Conservation (phyloP, 2,113 vertebrate genomes). For the Oreochromis tanganicae region DNA sequence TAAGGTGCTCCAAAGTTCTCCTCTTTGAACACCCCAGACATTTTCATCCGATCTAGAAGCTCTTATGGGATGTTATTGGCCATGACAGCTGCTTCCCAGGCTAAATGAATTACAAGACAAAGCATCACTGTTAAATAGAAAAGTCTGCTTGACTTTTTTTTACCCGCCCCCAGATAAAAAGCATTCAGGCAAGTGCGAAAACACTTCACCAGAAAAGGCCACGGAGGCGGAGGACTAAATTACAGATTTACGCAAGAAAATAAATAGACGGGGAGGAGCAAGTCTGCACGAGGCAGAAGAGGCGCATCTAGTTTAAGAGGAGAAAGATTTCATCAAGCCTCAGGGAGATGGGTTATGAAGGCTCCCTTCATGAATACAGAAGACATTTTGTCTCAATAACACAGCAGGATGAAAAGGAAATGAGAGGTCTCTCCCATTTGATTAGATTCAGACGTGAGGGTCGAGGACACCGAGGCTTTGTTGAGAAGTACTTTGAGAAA, state of each 20-base stretch:
- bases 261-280: not conserved
- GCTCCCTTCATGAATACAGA: not conserved
- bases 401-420: not conserved
- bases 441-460: not conserved
- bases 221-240: not conserved
- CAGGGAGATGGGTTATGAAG: not conserved
- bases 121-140: not conserved
- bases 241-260: not conserved
- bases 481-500: not conserved
- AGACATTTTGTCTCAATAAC: not conserved
- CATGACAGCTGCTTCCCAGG: not conserved
- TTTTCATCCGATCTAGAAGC: not conserved
- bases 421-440: not conserved
- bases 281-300: not conserved
- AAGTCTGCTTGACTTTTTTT: not conserved
- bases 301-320: not conserved
- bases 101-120: not conserved
- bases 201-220: not conserved
- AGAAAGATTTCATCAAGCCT: not conserved
- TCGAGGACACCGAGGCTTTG: not conserved
- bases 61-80: not conserved
- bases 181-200: not conserved
- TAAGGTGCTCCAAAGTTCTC: not conserved
- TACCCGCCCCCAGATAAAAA: not conserved
- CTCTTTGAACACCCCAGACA: not conserved